These are phyloP conservation scores for Megaceryle alcyon DNA, from an alignment of 2,797 vertebrate species.

Conservation along the genomic window DNA sequence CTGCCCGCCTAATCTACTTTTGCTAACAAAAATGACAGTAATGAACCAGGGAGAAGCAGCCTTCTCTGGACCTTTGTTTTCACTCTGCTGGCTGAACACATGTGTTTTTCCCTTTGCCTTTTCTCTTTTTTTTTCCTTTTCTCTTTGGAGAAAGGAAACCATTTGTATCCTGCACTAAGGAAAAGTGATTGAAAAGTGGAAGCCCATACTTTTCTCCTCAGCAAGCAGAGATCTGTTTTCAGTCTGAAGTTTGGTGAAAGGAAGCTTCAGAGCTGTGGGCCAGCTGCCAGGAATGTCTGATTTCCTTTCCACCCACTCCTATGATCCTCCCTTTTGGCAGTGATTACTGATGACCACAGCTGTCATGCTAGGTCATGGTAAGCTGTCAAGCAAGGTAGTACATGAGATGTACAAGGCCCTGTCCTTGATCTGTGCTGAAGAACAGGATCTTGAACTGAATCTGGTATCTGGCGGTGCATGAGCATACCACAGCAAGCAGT, in stretches of 20 bases:
- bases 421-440: slow-evolving; percentile 23
- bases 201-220: slow-evolving; percentile 45
- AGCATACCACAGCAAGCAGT: neutral
- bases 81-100: neutral
- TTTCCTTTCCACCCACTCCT: slow-evolving; percentile 70
- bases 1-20: slow-evolving; percentile 12
- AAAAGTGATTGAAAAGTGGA: slow-evolving; percentile 54
- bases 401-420: slow-evolving; percentile 30
- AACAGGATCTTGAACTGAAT: slow-evolving; percentile 14
- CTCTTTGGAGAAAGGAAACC: slow-evolving; percentile 4
- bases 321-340: slow-evolving; percentile 70
- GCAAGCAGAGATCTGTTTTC: slow-evolving; percentile 47
- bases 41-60: neutral
- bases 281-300: slow-evolving; percentile 68
- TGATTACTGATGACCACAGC: slow-evolving; percentile 61
- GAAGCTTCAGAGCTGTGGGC: slow-evolving; percentile 58
- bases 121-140: slow-evolving; percentile 19
- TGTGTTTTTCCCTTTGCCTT: neutral
- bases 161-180: neutral
- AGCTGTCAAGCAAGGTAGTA: slow-evolving; percentile 68
- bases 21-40: slow-evolving; percentile 30
- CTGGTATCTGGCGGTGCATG: neutral
- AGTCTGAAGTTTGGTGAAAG: slow-evolving; percentile 60
- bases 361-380: slow-evolving; percentile 74
- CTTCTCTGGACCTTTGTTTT: slow-evolving; percentile 28